Evolutionary conservation across 2,888 invertebrate genomes (phyloP).

Genomic region (Yponomeuta evonymella): DNA sequence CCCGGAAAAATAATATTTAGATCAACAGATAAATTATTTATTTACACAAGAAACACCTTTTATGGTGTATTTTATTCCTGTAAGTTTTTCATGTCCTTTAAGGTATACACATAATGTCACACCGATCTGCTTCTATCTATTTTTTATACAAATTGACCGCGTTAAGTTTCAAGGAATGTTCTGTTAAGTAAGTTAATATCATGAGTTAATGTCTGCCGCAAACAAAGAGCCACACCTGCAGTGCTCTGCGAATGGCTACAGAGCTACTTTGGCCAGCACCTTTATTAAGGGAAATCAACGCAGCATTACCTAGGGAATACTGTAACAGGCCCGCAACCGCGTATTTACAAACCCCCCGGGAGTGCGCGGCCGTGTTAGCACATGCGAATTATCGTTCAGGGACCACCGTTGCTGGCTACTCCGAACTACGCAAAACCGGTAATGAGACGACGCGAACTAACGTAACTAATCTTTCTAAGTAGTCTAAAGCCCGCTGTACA

Average conservation of each 20-base stretch:
- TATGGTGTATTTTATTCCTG: too few relatives aligned
- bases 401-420: background rate
- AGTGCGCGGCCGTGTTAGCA: slow-evolving; percentile 3
- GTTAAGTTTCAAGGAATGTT: too few relatives aligned
- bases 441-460: background rate
- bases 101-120: too few relatives aligned
- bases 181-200: too few relatives aligned
- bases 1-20: too few relatives aligned
- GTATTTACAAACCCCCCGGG: slow-evolving; percentile 11
- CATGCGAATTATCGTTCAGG: slow-evolving; percentile 8
- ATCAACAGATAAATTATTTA: too few relatives aligned
- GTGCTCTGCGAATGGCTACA: background rate
- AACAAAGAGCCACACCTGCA: background rate
- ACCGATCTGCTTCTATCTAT: too few relatives aligned
- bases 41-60: too few relatives aligned
- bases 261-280: background rate
- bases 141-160: too few relatives aligned
- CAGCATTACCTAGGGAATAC: slow-evolving; percentile 1
- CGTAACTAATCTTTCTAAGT: background rate
- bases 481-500: background rate
- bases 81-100: too few relatives aligned
- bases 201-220: background rate
- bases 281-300: slow-evolving; percentile 2
- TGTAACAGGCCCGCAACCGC: slow-evolving; percentile 4
- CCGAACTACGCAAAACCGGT: background rate